A percentile compares a stretch with the other conserved stretches of the same genome.
Evolutionary conservation across 2,113 vertebrate genomes (phyloP).

Genomic region (Laticauda laticaudata): DNA sequence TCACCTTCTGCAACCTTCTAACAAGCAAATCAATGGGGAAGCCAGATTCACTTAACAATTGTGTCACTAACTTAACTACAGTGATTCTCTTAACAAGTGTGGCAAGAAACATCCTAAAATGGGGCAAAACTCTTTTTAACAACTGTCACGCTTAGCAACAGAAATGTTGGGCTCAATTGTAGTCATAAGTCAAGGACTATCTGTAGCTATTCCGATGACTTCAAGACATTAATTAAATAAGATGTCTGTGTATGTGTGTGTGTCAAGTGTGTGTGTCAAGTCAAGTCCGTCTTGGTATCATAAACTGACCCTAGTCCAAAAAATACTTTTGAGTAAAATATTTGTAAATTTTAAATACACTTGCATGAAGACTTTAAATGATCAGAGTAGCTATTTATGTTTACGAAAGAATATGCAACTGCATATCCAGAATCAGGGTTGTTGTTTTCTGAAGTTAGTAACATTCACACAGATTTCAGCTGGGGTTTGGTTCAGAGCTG

Average conservation of each 20-base stretch:
- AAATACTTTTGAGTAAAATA: not conserved
- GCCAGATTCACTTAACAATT: not conserved
- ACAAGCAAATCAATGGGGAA: not conserved
- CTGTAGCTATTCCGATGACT: not conserved
- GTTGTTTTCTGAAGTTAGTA: not conserved
- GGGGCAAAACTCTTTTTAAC: not conserved
- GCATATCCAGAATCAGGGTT: not conserved
- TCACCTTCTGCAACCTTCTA: not conserved
- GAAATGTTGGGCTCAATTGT: not conserved
- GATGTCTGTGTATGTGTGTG: not conserved
- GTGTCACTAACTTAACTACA: not conserved
- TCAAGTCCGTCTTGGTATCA: not conserved
- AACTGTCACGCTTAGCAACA: not conserved
- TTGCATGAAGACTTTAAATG: constrained; percentile 6
- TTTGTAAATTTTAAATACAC: constrained; percentile 4
- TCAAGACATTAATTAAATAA: constrained; percentile 2
- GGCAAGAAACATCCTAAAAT: not conserved
- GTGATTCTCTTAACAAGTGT: not conserved
- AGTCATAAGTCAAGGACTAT: not conserved
- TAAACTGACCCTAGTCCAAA: not conserved
- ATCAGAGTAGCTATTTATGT: not conserved
- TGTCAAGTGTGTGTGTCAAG: too few relatives aligned
- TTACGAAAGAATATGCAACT: not conserved
- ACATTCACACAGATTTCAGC: not conserved
- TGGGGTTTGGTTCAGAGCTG: not conserved